A percentile compares a stretch with the other conserved stretches of the same genome.
These are phyloP conservation scores for Drosophila rellima DNA, from an alignment of 2,888 invertebrate species.

Conservation along the genomic window DNA sequence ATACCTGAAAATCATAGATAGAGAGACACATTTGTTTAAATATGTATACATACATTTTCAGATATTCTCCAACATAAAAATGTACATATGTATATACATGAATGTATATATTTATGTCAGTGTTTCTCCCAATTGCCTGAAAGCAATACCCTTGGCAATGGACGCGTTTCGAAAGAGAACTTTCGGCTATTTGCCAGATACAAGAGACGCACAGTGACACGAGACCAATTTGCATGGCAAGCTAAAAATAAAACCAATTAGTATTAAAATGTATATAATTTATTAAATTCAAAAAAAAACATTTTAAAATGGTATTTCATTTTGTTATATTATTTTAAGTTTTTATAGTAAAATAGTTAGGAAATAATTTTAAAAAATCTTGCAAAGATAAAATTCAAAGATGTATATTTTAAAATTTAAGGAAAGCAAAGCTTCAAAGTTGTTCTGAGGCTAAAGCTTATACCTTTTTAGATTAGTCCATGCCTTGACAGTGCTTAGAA, in stretches of 20 bases:
- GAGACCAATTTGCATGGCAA: background rate
- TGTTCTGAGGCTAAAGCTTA: too few species aligned
- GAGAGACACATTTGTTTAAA: background rate
- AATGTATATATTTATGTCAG: background rate
- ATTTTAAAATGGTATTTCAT: too few species aligned
- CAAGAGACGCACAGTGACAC: slow-evolving; percentile 25
- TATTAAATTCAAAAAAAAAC: too few species aligned
- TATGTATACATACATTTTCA: background rate
- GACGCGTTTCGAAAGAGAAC: slow-evolving; percentile 10
- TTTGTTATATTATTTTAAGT: too few species aligned
- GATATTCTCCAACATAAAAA: background rate
- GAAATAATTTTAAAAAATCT: background rate
- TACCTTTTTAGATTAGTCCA: too few species aligned
- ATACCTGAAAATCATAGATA: slow-evolving; percentile 12
- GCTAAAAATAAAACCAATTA: too few species aligned
- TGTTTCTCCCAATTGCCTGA: slow-evolving; percentile 25
- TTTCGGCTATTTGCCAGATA: slow-evolving; percentile 14
- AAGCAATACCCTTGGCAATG: slow-evolving; percentile 33
- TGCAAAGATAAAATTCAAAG: background rate
- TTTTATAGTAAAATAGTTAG: too few species aligned
- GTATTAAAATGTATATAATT: too few species aligned
- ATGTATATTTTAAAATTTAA: too few species aligned
- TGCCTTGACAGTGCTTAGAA: slow-evolving; percentile 1
- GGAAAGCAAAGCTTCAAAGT: too few species aligned
- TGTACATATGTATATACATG: background rate